Percentiles rank a stretch among this genome's conserved stretches.
These are phyloP conservation scores for Salvator merianae DNA, from an alignment of 2,113 vertebrate species.

Conservation along the genomic window DNA sequence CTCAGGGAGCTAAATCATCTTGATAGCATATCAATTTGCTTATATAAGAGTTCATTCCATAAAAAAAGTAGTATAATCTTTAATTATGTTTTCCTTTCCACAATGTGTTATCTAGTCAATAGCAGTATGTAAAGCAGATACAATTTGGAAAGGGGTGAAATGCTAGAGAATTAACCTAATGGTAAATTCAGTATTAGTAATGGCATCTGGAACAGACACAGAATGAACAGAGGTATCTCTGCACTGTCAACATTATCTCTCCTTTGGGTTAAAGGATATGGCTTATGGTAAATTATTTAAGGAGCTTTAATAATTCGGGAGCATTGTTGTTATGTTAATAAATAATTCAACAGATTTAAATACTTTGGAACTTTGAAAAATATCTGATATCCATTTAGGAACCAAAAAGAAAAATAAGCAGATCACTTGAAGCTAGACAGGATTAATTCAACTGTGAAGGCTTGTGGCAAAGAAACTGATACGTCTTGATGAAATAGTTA, in stretches of 20 bases:
- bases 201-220: not conserved
- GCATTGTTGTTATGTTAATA: conserved; percentile 41
- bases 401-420: conserved; percentile 33
- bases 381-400: conserved; percentile 52
- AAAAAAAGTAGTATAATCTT: not conserved
- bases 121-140: not conserved
- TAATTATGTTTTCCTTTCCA: not conserved
- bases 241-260: conserved; percentile 14
- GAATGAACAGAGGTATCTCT: conserved; percentile 10
- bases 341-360: conserved; percentile 60
- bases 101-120: not conserved
- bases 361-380: conserved; percentile 54
- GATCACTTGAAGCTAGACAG: conserved; percentile 56
- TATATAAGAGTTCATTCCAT: not conserved
- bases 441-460: conserved; percentile 61
- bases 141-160: not conserved
- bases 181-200: not conserved
- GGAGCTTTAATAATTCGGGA: conserved; percentile 35
- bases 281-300: conserved; percentile 28
- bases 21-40: not conserved
- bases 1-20: not conserved
- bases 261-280: conserved; percentile 25
- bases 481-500: conserved; percentile 56
- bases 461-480: conserved; percentile 44
- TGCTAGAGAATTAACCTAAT: not conserved